A percentile compares a stretch with the other conserved stretches of the same genome.
Conservation (phyloP, 2,888 invertebrate genomes). For the Endotricha flammealis region DNA sequence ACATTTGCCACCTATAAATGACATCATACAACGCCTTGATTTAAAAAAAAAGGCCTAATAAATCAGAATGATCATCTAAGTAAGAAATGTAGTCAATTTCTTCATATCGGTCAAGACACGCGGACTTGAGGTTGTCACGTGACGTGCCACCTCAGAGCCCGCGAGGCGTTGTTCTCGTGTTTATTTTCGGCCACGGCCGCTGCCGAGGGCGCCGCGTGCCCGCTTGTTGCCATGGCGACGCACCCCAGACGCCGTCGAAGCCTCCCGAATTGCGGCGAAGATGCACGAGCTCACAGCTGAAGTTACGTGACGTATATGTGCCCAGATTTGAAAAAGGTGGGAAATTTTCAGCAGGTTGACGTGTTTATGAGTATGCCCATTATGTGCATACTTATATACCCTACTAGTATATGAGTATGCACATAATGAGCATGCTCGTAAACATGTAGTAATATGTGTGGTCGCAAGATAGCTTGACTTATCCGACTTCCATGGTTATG, state of each 20-base stretch:
- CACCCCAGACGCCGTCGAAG: conserved; percentile 60
- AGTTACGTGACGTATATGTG: conserved; percentile 16
- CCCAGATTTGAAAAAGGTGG: conserved; percentile 25
- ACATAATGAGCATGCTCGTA: too few relatives aligned
- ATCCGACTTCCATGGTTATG: too few relatives aligned
- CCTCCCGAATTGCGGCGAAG: conserved; percentile 38
- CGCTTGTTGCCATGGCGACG: conserved; percentile 60
- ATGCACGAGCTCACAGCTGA: conserved; percentile 33
- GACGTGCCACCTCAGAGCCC: conserved; percentile 28
- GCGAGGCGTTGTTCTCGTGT: conserved; percentile 49
- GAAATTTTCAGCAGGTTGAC: neutral
- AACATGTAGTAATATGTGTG: too few relatives aligned
- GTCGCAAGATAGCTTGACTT: too few relatives aligned
- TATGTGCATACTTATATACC: too few relatives aligned
- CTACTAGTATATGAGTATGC: too few relatives aligned
- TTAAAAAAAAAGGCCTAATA: too few relatives aligned
- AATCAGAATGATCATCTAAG: too few relatives aligned
- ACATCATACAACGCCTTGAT: too few relatives aligned
- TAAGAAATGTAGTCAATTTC: too few relatives aligned
- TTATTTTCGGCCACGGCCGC: conserved; percentile 65
- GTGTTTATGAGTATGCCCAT: neutral
- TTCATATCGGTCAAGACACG: too few relatives aligned
- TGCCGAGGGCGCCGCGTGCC: conserved; percentile 52
- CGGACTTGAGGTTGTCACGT: conserved; percentile 6
- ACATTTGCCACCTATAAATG: too few relatives aligned